These are phyloP conservation scores for Phallusia fumigata DNA, from an alignment of 23 tunicate genomes.

Conservation along the genomic window DNA sequence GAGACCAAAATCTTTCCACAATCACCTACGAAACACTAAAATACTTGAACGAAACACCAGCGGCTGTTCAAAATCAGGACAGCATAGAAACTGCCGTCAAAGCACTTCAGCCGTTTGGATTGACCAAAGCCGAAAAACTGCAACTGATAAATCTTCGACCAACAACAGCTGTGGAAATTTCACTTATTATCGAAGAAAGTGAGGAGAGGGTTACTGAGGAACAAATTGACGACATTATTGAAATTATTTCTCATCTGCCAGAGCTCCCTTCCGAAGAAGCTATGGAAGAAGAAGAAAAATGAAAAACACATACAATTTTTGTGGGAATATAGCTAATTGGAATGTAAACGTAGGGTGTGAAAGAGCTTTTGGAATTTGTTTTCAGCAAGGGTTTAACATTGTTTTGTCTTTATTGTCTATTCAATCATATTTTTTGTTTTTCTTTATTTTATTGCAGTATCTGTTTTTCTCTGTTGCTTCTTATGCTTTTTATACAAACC, in stretches of 20 bases:
- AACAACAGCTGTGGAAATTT: conserved; percentile 72
- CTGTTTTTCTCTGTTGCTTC: too few relatives aligned
- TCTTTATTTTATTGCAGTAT: too few relatives aligned
- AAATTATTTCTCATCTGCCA: conserved; percentile 50
- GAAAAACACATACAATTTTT: neutral
- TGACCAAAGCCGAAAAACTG: conserved; percentile 85
- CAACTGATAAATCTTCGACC: conserved; percentile 83
- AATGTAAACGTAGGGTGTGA: too few relatives aligned
- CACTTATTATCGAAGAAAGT: conserved; percentile 85
- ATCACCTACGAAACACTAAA: conserved; percentile 78
- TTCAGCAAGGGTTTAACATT: too few relatives aligned
- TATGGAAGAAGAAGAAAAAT: conserved; percentile 51
- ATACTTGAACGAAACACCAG: conserved; percentile 70
- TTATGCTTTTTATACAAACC: too few relatives aligned
- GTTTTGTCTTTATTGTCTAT: too few relatives aligned
- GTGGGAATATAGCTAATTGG: neutral
- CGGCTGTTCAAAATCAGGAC: conserved; percentile 48
- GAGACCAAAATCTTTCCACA: conserved; percentile 76
- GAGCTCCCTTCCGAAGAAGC: conserved; percentile 32
- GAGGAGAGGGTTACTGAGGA: conserved; percentile 82
- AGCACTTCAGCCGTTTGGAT: conserved; percentile 35
- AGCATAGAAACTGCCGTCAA: conserved; percentile 36
- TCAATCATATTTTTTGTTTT: too few relatives aligned
- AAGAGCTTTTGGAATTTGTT: too few relatives aligned
- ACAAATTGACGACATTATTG: conserved; percentile 73